These are phyloP conservation scores for Drosophila quinaria DNA, from an alignment of 2,888 invertebrate genomes.

Conservation along the genomic window DNA sequence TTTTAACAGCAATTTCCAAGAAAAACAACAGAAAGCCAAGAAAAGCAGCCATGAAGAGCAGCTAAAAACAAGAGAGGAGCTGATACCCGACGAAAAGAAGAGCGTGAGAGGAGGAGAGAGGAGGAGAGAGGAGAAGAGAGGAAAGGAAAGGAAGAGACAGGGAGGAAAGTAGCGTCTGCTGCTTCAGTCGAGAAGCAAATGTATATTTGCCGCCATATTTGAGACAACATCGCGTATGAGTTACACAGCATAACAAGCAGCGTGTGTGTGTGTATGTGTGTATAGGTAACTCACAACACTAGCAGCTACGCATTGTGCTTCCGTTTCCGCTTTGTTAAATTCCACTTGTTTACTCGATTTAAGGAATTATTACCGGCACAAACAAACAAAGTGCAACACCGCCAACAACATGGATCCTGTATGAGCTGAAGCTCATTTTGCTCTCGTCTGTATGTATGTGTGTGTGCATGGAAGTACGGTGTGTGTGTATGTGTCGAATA, in stretches of 20 bases:
- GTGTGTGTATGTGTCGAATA: constrained; percentile 61
- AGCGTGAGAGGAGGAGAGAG: neutral
- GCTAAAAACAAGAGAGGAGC: constrained; percentile 14
- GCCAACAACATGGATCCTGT: constrained; percentile 49
- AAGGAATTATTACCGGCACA: constrained; percentile 83
- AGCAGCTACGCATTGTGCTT: constrained; percentile 79
- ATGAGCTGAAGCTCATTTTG: constrained; percentile 39
- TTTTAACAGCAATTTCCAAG: constrained; percentile 82
- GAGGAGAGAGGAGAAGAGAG: neutral
- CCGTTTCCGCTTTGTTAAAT: constrained; percentile 82
- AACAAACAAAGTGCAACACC: constrained; percentile 79
- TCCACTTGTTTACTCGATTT: constrained; percentile 83
- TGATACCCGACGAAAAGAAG: constrained; percentile 2
- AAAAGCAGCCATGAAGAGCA: constrained; percentile 27
- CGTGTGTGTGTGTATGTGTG: constrained; percentile 23
- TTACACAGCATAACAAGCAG: constrained; percentile 22
- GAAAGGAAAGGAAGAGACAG: no score
- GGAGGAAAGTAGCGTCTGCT: constrained; percentile 42
- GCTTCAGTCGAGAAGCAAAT: constrained; percentile 61
- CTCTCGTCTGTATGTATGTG: constrained; percentile 20
- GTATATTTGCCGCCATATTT: constrained; percentile 81
- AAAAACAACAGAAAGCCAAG: constrained; percentile 72
- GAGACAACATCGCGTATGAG: constrained; percentile 78
- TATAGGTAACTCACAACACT: constrained; percentile 56
- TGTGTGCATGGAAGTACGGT: neutral